Conservation (phyloP, 2,888 invertebrate species). For the Nineta flava region DNA sequence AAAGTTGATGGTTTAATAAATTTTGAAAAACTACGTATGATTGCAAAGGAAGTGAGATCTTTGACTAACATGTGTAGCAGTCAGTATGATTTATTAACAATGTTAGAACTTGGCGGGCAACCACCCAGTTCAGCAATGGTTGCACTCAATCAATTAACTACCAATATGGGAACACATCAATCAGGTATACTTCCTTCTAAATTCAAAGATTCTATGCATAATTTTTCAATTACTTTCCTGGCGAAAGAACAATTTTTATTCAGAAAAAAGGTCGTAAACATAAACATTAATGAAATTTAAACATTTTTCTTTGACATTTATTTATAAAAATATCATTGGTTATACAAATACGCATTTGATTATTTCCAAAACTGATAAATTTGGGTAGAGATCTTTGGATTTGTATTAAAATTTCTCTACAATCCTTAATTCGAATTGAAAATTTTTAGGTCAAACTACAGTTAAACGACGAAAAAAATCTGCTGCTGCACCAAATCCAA, state of each 20-base stretch:
- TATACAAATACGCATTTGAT: too few relatives aligned
- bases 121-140: conserved; percentile 81
- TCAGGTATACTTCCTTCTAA: too few relatives aligned
- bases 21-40: conserved; percentile 97
- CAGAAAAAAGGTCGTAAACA: too few relatives aligned
- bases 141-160: conserved; percentile 71
- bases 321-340: too few relatives aligned
- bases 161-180: conserved; percentile 42
- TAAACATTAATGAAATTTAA: too few relatives aligned
- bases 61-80: conserved; percentile 92
- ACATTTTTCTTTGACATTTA: too few relatives aligned
- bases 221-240: too few relatives aligned
- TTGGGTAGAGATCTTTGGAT: too few relatives aligned
- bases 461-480: conserved; percentile 83
- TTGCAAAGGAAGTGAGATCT: conserved; percentile 86
- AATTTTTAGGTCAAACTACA: conserved; percentile 54
- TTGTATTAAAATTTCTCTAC: too few relatives aligned
- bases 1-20: conserved; percentile 80
- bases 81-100: conserved; percentile 72
- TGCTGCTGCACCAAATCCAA: conserved; percentile 81
- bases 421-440: too few relatives aligned
- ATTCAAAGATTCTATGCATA: conserved; percentile 1
- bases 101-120: conserved; percentile 73
- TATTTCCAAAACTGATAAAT: too few relatives aligned
- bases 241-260: too few relatives aligned